Base-by-base conservation (phyloP, 1,140 invertebrate species). In the Calycopis cecrops region DNA sequence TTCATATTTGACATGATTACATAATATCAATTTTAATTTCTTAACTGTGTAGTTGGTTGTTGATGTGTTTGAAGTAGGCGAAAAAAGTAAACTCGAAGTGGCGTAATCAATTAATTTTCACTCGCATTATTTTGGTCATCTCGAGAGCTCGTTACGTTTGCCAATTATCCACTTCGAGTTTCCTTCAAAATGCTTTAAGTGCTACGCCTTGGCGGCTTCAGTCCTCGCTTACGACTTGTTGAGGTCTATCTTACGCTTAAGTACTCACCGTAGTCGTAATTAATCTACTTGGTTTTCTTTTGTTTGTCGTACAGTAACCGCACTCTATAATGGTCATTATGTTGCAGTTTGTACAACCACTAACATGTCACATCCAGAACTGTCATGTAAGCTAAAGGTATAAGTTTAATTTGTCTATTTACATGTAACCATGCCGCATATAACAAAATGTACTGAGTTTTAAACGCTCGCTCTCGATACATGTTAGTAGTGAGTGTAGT, bases 341-440 rank as follows among this genome's bases (percentile, higher is more conserved):
- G 84, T 87, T 87, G 84, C 84, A 85, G 84, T 87, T 83, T 87
- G 80, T 85, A 81, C 81, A 85, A 82, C 84, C 84, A 87, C 84
- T 87, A 87, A 87, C 84, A 87, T 87, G 82, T 87, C 81, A 87
- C 84, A 80, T 84, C 84, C 84, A 87, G 82, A 87, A 84, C 78
- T 87, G 81, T 87, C 84, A 87, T 87, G 84, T 87, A 85, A 87
- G 84, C 81, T 87, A 87, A 85, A 87, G 84, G 84, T 87, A 85
- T 87, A 84, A 80, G 73, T 84, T 83, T 79, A 78, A 78, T 87
- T 85, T 83, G 79, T 78, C 79, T 86, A 76, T 85, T 85, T 80
- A 83, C 73, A 83, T 86, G 65, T 76, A 17, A 8, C 40, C 12
- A 16, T 44, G 40, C 9, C 40, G 40, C 40, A 44, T 44, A 44